These are phyloP conservation scores for Phyllotreta striolata DNA, from an alignment of 2,888 invertebrate species.

Conservation along the genomic window DNA sequence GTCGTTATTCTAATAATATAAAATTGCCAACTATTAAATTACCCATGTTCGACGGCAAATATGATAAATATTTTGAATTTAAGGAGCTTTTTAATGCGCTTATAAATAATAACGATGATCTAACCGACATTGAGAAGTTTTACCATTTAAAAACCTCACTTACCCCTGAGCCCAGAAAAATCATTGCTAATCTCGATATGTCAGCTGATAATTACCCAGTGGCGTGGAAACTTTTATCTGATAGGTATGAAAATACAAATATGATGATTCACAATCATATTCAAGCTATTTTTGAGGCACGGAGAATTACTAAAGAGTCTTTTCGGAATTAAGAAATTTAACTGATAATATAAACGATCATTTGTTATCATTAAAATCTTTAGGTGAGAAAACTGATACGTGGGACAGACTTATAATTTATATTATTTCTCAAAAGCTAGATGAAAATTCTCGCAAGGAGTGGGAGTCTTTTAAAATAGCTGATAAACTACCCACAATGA, in stretches of 20 bases:
- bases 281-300: conserved; percentile 9
- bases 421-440: too few relatives aligned
- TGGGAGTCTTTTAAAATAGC: too few relatives aligned
- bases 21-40: not conserved
- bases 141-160: conserved; percentile 22
- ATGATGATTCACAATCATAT: conserved; percentile 31
- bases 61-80: conserved; percentile 31
- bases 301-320: not conserved
- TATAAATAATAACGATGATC: conserved; percentile 3
- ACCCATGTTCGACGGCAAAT: conserved; percentile 4
- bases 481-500: too few relatives aligned
- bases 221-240: conserved; percentile 18
- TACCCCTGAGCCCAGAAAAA: conserved; percentile 7
- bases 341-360: conserved; percentile 14
- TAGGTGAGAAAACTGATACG: conserved; percentile 19
- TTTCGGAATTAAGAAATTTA: conserved; percentile 20
- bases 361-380: conserved; percentile 21
- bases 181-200: conserved; percentile 16
- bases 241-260: conserved; percentile 24
- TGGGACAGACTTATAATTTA: conserved; percentile 19
- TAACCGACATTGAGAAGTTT: conserved; percentile 18
- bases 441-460: too few relatives aligned
- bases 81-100: conserved; percentile 25
- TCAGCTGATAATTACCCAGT: conserved; percentile 17
- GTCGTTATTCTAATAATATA: conserved; percentile 1